Conservation (phyloP, 2,797 vertebrate genomes). For the Champsocephalus esox region DNA sequence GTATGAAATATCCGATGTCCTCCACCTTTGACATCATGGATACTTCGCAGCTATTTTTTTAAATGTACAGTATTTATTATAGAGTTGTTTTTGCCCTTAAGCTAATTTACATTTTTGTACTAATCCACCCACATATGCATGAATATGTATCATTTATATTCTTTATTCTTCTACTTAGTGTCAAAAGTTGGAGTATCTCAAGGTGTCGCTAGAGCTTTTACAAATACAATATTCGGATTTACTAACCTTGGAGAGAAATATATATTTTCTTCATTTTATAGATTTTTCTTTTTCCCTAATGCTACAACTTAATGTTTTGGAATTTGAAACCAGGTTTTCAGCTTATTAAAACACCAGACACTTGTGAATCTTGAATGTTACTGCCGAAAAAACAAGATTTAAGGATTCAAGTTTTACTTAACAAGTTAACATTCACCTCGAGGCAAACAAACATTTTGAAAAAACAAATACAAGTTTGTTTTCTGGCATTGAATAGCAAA, state of each 20-base stretch:
- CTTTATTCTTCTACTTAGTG: conserved; percentile 28
- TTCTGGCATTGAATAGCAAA: conserved; percentile 6
- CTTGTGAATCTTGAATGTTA: neutral
- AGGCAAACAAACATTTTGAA: neutral
- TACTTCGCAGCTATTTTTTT: conserved; percentile 21
- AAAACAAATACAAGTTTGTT: neutral
- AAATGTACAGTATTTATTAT: conserved; percentile 50
- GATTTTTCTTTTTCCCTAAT: too few relatives aligned
- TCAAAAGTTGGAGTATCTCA: conserved; percentile 42
- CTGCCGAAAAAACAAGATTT: neutral
- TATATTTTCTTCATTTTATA: too few relatives aligned
- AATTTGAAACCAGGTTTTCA: neutral
- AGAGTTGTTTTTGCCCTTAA: conserved; percentile 59
- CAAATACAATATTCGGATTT: conserved; percentile 7
- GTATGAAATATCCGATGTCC: conserved; percentile 38
- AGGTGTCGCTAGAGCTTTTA: conserved; percentile 10
- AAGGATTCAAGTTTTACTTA: neutral
- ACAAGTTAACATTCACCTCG: neutral
- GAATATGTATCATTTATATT: conserved; percentile 69
- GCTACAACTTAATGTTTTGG: neutral
- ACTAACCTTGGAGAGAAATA: neutral
- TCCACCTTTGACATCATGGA: conserved; percentile 60
- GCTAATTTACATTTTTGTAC: conserved; percentile 62
- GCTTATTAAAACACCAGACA: neutral
- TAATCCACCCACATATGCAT: conserved; percentile 75